These are phyloP conservation scores for Melangyna quadrimaculata DNA, from an alignment of 2,888 invertebrate genomes.

Conservation along the genomic window DNA sequence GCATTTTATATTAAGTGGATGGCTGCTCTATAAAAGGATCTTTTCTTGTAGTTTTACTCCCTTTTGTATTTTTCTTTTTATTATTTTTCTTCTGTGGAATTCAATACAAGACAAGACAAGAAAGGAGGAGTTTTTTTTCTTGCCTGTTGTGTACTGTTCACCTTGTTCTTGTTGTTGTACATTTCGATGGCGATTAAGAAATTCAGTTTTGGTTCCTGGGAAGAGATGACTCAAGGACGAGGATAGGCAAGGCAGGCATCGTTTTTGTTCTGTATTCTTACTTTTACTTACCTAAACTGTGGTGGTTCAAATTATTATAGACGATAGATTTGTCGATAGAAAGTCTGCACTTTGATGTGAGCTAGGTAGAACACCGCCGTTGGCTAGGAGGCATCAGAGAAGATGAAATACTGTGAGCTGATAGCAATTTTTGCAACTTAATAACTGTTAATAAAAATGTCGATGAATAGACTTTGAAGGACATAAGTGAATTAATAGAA, in stretches of 20 bases:
- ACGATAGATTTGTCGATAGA: conserved; percentile 13
- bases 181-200: conserved; percentile 65
- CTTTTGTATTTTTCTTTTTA: conserved; percentile 33
- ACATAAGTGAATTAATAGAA: conserved; percentile 30
- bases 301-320: conserved; percentile 23
- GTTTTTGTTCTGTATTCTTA: conserved; percentile 35
- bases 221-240: background rate
- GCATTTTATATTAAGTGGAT: conserved; percentile 70
- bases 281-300: background rate
- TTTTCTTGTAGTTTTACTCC: conserved; percentile 61
- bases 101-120: conserved; percentile 39
- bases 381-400: background rate
- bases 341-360: conserved; percentile 31
- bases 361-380: background rate
- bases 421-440: conserved; percentile 62
- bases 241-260: background rate
- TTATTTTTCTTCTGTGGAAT: conserved; percentile 37
- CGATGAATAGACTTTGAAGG: conserved; percentile 42
- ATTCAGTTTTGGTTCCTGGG: conserved; percentile 35
- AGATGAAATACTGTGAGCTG: conserved; percentile 42
- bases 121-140: conserved; percentile 19
- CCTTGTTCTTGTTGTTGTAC: conserved; percentile 47
- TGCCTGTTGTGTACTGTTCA: background rate
- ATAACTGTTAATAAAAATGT: conserved; percentile 67
- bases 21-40: conserved; percentile 63